phyloP scores from a whole-genome alignment of 2,797 vertebrate genomes.

The Valencia hispanica region DNA sequence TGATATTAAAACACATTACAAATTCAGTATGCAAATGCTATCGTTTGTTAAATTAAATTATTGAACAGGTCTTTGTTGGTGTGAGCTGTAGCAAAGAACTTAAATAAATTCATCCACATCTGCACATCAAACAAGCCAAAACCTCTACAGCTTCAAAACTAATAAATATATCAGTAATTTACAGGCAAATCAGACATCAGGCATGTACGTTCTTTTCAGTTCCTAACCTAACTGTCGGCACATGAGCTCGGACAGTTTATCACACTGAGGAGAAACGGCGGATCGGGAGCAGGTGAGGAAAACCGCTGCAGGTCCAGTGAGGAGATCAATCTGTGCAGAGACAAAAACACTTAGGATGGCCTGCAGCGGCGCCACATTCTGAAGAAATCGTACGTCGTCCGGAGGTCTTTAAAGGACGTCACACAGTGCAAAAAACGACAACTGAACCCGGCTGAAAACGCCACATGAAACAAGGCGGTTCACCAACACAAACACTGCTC shows the following conservation, averaged over 20 bases:
- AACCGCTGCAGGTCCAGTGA: not conserved
- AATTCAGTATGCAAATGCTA: constrained; percentile 73
- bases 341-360: constrained; percentile 7
- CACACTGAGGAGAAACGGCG: constrained; percentile 39
- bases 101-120: constrained; percentile 53
- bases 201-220: constrained; percentile 35
- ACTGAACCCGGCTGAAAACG: constrained; percentile 34
- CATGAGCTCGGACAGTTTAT: constrained; percentile 48
- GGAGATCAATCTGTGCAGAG: not conserved
- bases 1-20: constrained; percentile 77
- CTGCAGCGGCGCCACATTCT: not conserved
- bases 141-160: constrained; percentile 49
- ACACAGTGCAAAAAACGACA: constrained; percentile 58
- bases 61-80: constrained; percentile 51
- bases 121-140: constrained; percentile 25
- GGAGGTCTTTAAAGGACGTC: constrained; percentile 25
- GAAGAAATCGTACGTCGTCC: constrained; percentile 43
- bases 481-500: constrained; percentile 40
- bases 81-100: constrained; percentile 46
- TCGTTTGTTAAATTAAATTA: constrained; percentile 73
- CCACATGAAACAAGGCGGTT: constrained; percentile 59
- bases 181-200: constrained; percentile 56
- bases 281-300: constrained; percentile 15
- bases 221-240: constrained; percentile 42
- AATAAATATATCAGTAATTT: constrained; percentile 73